Base-by-base conservation (phyloP, 2,888 invertebrate species). In the Apotomis turbidana region DNA sequence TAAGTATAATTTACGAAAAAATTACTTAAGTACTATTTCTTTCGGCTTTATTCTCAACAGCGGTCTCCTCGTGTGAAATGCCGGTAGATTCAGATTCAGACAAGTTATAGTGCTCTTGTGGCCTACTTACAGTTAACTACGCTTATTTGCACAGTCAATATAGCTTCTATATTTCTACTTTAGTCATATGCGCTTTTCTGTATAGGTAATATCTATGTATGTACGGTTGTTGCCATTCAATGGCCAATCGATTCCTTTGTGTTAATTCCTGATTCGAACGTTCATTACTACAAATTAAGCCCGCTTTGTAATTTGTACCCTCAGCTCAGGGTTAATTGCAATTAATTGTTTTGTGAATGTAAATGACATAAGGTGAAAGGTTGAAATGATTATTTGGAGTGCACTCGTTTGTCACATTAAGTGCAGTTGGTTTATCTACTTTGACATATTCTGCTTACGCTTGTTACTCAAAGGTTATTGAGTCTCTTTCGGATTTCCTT, bases 261-360 rank as follows among this genome's bases (percentile, higher is more conserved):
- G 86, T 88, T 86, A 86, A 87, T 85, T 83, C 83, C 80, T 75
- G 79, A 83, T 82, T 83, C 80, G 81, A 79, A 46, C 46, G 46
- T 80, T 85, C 84, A 87, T 87, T 87, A 87, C 84, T 79, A 79
- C 77, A 80, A 84, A 83, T 85, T 84, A 85, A 79, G 79, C 78
- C 70, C 77, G 81, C 83, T 83, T 82, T 84, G 84, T 81, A 78
- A 82, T 81, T 81, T 83, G 80, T 80, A 83, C 80, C 78, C 81
- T 41, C 41, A 78, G 80, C 77, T 75, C 70, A 62, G 75, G 76
- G 76, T 78, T 75, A 84, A 81, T 81, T 79, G 79, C 79, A 77
- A 78, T 81, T 80, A 78, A 81, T 80, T 79, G 74, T 75, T 75
- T 71, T 70, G 76, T 71, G 72, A 63, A 63, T 27, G 58, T 13